These are phyloP conservation scores for Petrophora chlorosata DNA, from an alignment of 2,888 invertebrate genomes.

Conservation along the genomic window DNA sequence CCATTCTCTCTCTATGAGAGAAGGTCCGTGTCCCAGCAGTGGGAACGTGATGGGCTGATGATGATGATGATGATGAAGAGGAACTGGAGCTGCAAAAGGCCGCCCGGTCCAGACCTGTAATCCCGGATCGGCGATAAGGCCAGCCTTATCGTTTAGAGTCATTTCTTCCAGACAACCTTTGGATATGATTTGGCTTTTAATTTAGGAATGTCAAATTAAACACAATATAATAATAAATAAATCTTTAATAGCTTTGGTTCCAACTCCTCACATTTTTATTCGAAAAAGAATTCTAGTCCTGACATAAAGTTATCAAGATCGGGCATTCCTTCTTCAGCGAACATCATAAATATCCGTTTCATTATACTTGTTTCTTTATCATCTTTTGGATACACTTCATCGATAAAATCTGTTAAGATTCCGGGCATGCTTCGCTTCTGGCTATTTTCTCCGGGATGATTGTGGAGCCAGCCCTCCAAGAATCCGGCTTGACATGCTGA, in stretches of 20 bases:
- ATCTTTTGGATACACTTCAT: slow-evolving; percentile 66
- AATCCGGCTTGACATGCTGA: slow-evolving; percentile 41
- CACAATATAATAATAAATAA: background rate
- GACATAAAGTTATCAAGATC: slow-evolving; percentile 24
- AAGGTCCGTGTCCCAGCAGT: no score
- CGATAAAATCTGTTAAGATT: slow-evolving; percentile 58
- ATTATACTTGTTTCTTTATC: slow-evolving; percentile 62
- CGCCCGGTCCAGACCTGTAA: no score
- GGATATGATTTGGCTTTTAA: no score
- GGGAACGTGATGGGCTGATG: no score
- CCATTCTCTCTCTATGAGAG: no score
- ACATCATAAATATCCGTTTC: slow-evolving; percentile 62
- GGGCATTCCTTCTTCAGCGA: slow-evolving; percentile 52
- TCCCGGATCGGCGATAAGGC: no score
- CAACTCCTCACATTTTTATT: slow-evolving; percentile 6
- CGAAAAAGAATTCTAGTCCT: slow-evolving; percentile 45
- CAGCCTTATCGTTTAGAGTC: no score
- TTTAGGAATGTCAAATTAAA: no score
- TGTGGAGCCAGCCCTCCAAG: slow-evolving; percentile 35
- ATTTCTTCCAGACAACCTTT: no score
- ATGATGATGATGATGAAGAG: no score
- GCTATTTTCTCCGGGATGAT: slow-evolving; percentile 20
- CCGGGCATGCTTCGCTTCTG: slow-evolving; percentile 60
- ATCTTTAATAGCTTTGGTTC: background rate
- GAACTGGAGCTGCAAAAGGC: no score